Percentiles rank a stretch among this genome's conserved stretches.
These are phyloP conservation scores for Xestia sexstrigata DNA, from an alignment of 2,888 invertebrate genomes.

Conservation along the genomic window DNA sequence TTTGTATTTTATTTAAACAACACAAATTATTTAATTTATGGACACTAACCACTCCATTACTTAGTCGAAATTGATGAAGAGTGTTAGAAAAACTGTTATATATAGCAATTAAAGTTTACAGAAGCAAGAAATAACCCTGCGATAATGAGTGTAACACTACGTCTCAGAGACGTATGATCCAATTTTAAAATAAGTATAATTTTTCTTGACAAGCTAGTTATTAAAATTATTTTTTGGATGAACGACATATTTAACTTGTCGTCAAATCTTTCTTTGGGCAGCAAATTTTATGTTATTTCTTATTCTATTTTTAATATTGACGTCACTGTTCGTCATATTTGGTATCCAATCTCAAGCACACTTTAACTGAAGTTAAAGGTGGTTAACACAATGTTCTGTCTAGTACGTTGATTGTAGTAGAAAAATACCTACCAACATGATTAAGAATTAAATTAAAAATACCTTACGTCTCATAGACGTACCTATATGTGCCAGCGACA, in stretches of 20 bases:
- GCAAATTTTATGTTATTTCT: not conserved
- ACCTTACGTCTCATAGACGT: not conserved
- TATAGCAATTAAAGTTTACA: constrained; percentile 25
- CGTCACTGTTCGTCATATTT: not conserved
- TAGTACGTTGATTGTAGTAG: not conserved
- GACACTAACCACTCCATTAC: constrained; percentile 91
- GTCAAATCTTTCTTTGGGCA: not conserved
- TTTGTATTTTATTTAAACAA: too few relatives aligned
- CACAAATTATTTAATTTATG: not conserved
- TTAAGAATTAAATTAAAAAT: not conserved
- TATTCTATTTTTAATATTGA: not conserved
- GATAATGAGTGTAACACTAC: not conserved
- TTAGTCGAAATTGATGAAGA: constrained; percentile 1
- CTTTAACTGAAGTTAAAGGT: not conserved
- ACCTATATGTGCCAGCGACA: not conserved
- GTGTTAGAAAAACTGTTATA: not conserved
- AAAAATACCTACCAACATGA: not conserved
- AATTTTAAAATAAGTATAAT: not conserved
- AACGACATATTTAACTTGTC: not conserved
- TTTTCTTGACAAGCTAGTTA: not conserved
- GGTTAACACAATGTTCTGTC: not conserved
- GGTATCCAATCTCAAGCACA: not conserved
- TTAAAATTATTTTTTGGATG: not conserved
- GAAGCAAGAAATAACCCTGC: constrained; percentile 82
- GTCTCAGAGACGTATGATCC: not conserved